phyloP scores from a whole-genome alignment of 2,888 invertebrate species.

The Orchesellides sinensis region DNA sequence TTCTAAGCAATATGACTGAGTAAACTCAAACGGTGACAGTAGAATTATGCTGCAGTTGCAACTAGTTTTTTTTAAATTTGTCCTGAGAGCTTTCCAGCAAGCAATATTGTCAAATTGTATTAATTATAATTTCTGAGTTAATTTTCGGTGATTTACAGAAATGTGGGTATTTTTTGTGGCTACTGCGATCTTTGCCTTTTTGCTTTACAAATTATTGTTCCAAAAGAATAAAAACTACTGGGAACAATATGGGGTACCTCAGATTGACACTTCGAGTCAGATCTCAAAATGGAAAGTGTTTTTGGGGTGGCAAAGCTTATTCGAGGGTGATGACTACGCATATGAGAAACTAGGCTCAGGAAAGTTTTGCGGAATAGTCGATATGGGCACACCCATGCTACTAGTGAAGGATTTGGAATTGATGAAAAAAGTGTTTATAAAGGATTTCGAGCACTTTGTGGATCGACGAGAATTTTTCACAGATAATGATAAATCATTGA shows the following conservation, averaged over 20 bases:
- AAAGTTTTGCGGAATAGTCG: conserved; percentile 27
- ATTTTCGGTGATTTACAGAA: neutral
- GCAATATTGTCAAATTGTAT: no score
- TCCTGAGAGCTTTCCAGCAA: no score
- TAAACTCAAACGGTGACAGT: no score
- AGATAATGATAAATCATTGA: neutral
- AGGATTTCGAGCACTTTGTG: conserved; percentile 62
- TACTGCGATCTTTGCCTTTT: neutral
- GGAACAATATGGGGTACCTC: conserved; percentile 26
- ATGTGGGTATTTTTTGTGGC: neutral
- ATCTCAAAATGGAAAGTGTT: neutral
- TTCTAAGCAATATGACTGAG: no score
- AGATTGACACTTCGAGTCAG: conserved; percentile 5
- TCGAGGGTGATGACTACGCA: neutral
- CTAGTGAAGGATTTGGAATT: conserved; percentile 59
- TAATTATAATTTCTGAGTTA: no score
- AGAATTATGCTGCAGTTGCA: no score
- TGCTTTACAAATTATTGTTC: neutral
- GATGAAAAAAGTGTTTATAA: conserved; percentile 46
- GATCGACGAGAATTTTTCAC: conserved; percentile 24
- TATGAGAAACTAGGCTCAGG: conserved; percentile 17
- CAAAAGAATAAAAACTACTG: conserved; percentile 7
- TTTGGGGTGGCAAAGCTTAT: neutral
- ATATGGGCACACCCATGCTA: neutral
- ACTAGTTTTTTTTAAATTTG: no score